These are phyloP conservation scores for Trichopria drosophilae DNA, from an alignment of 2,888 invertebrate species.

Conservation along the genomic window DNA sequence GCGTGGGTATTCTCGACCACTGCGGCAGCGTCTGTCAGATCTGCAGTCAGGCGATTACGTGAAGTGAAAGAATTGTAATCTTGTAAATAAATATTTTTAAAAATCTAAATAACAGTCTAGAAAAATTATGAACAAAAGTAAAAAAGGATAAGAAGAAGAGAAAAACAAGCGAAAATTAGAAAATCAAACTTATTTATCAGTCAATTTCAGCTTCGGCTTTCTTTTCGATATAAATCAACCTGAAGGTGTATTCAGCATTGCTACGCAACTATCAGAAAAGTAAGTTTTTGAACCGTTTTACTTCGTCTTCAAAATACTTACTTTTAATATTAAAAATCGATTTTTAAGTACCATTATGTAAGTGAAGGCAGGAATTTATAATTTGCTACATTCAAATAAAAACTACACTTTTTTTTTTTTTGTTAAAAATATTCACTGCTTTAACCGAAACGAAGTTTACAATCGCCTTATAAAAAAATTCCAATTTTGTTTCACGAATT, in stretches of 20 bases:
- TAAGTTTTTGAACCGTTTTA: neutral
- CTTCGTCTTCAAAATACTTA: neutral
- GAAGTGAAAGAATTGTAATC: constrained; percentile 80
- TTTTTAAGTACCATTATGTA: neutral
- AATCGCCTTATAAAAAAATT: too few species aligned
- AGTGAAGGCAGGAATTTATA: too few species aligned
- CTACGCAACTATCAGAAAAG: neutral
- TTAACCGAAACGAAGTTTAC: too few species aligned
- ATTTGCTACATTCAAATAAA: too few species aligned
- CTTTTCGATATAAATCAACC: neutral
- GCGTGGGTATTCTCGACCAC: constrained; percentile 99
- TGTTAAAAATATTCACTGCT: neutral
- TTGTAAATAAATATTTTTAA: constrained; percentile 21
- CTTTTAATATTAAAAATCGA: neutral
- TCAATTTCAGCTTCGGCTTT: neutral
- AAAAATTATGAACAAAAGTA: too few species aligned
- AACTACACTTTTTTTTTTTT: neutral
- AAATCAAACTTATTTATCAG: neutral
- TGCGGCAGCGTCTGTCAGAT: constrained; percentile 95
- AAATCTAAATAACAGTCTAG: neutral
- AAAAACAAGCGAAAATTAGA: neutral
- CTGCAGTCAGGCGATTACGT: constrained; percentile 94
- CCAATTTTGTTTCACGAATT: too few species aligned
- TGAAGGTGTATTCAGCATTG: neutral
- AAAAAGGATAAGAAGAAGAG: too few species aligned